Conservation (phyloP, 2,797 vertebrate genomes). For the Poeciliopsis turneri region DNA sequence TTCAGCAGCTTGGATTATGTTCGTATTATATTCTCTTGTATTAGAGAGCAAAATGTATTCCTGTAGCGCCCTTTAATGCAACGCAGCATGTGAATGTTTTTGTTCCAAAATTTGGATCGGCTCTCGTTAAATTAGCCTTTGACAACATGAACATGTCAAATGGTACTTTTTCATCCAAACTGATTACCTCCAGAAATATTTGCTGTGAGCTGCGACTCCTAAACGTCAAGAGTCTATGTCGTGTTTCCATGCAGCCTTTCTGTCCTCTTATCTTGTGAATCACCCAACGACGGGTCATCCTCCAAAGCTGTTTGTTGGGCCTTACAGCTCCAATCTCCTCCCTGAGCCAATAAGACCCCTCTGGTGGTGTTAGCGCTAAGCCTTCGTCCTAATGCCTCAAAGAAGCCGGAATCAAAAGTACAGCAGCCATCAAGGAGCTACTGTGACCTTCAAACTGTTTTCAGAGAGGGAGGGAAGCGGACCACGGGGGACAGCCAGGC, state of each 20-base stretch:
- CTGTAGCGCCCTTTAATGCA: background rate
- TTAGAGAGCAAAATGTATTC: background rate
- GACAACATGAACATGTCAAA: background rate
- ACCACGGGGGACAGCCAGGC: constrained; percentile 3
- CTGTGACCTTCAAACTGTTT: constrained; percentile 48
- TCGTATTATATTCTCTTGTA: background rate
- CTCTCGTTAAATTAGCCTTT: background rate
- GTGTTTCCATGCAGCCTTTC: constrained; percentile 19
- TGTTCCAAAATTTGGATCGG: background rate
- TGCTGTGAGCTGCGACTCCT: background rate
- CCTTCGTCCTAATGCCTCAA: constrained; percentile 44
- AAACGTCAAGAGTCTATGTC: background rate
- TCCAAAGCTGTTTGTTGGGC: constrained; percentile 16
- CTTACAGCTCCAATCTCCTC: constrained; percentile 24
- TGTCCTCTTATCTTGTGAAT: constrained; percentile 41
- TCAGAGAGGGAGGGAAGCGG: background rate
- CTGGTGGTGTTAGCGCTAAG: constrained; percentile 55
- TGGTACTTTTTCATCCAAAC: background rate
- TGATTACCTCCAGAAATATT: background rate
- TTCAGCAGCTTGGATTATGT: background rate
- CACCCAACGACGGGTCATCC: background rate
- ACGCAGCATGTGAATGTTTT: background rate
- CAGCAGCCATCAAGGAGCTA: constrained; percentile 40
- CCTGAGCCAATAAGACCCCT: constrained; percentile 13
- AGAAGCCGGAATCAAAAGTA: constrained; percentile 42